Base-by-base conservation (phyloP, 2,888 invertebrate species). In the Pseudococcus jackbeardsleyi region DNA sequence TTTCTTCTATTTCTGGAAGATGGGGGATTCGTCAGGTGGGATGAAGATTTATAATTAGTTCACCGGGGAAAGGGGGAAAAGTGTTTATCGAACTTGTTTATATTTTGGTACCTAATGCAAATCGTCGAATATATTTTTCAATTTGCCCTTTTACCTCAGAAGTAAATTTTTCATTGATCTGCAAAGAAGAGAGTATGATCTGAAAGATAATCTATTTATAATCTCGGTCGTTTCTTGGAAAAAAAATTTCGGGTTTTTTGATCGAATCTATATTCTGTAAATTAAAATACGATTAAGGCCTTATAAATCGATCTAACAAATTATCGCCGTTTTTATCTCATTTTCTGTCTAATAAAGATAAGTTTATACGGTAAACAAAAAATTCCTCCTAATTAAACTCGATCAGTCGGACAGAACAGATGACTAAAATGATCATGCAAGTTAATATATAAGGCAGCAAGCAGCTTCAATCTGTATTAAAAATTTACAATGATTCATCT, bases 41-140 rank as follows among this genome's bases (percentile, higher is more conserved):
- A 72, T 33, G 26, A 72, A 26, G 11, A 26, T n/a, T 64, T 72
- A 33, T 72, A 72, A 72, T 72, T 33, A 72, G 12, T 72, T 72
- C 68, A 12, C 33, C 68, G 11, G 26, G 1, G 26, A 33, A 33
- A 3, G 3, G 26, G 26, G 3, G 26, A 33, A 3, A 3, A 33
- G 26, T 33, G 33, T 12, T 72, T 39, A 39, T 72, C 33, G 8
- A 3, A 22, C 5, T 64, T 64, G 22, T 64, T 22, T 64, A 22
- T 9, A 22, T 19, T 22, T 7, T 22, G 11, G 64, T 3, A n/a
- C n/a, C n/a, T n/a, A 59, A 59, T 59, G n/a, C 22, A 22, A 22
- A 17, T 7, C 64, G 59, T 59, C 6, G 59, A n/a, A n/a, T n/a
- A 59, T 3, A 8, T n/a, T 59, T 59, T 59, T n/a, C 22, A 22